These are phyloP conservation scores for Fistularia commersonii DNA, from an alignment of 2,797 vertebrate species.

Conservation along the genomic window DNA sequence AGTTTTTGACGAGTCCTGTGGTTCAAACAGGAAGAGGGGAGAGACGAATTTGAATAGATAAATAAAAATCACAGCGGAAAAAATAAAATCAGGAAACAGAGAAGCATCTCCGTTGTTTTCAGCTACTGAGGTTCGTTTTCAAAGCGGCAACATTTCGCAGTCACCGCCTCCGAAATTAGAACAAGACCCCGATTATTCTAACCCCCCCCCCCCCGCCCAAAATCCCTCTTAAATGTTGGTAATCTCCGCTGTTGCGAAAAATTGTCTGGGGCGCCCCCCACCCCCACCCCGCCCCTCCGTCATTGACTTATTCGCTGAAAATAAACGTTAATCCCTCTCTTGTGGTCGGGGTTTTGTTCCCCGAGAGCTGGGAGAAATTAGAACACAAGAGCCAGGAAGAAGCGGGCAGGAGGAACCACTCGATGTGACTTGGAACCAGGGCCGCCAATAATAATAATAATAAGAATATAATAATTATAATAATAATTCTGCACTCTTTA, in stretches of 20 bases:
- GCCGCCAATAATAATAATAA: no score
- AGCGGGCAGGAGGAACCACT: no score
- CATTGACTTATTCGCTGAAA: conserved; percentile 69
- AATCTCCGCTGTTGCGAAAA: conserved; percentile 72
- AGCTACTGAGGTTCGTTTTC: conserved; percentile 26
- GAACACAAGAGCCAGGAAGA: conserved; percentile 45
- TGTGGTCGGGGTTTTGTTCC: conserved; percentile 54
- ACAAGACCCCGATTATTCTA: conserved; percentile 64
- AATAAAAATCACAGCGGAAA: background rate
- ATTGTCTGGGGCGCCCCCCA: no score
- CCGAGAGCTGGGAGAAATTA: conserved; percentile 56
- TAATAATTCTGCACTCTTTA: no score
- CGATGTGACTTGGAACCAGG: no score
- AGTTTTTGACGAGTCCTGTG: no score
- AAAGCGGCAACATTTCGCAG: conserved; percentile 38
- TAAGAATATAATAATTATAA: no score
- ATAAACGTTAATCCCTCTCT: conserved; percentile 70
- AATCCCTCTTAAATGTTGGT: conserved; percentile 71
- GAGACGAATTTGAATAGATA: no score
- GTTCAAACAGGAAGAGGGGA: no score
- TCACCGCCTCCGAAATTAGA: conserved; percentile 50
- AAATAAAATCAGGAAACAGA: background rate
- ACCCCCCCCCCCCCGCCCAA: no score
- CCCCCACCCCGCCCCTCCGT: no score
- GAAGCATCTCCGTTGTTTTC: no score